These are phyloP conservation scores for Zaprionus nigranus DNA, from an alignment of 1,140 invertebrate genomes.

Conservation along the genomic window DNA sequence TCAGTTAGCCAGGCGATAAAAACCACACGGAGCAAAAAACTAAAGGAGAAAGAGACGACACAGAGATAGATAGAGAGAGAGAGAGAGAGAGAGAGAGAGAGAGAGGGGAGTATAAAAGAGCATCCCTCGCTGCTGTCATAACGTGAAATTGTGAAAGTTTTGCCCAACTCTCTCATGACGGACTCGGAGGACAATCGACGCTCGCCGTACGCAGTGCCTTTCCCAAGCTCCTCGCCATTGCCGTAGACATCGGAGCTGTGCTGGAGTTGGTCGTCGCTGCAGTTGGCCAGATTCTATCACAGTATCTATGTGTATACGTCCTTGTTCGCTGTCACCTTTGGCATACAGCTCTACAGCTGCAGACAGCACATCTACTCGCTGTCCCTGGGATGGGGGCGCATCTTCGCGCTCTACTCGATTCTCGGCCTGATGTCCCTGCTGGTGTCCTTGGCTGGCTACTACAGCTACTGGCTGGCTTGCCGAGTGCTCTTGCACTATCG, in stretches of 20 bases:
- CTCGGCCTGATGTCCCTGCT: constrained; percentile 12
- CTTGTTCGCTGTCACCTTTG: constrained; percentile 1
- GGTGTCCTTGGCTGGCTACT: constrained; percentile 9
- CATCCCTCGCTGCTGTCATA: constrained; percentile 10
- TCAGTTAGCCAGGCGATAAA: constrained; percentile 22
- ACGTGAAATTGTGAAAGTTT: constrained; percentile 29
- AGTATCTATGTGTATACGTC: constrained; percentile 30
- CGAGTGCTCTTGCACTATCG: background rate
- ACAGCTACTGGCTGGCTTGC: background rate
- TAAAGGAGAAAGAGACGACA: background rate
- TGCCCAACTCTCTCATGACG: constrained; percentile 8
- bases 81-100: background rate
- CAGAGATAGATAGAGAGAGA: too few relatives aligned
- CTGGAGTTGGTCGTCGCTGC: background rate
- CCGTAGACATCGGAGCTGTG: background rate
- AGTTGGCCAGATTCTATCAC: constrained; percentile 29
- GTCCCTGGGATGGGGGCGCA: constrained; percentile 14
- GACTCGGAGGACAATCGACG: background rate
- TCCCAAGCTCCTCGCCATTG: background rate
- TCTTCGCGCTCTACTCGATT: constrained; percentile 15
- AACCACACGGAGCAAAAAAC: constrained; percentile 1
- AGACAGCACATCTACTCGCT: constrained; percentile 29
- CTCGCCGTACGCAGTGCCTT: background rate
- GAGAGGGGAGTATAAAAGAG: background rate
- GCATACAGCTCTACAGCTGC: background rate